phyloP scores from a whole-genome alignment of 1,140 invertebrate genomes.

The Nasonia giraulti region DNA sequence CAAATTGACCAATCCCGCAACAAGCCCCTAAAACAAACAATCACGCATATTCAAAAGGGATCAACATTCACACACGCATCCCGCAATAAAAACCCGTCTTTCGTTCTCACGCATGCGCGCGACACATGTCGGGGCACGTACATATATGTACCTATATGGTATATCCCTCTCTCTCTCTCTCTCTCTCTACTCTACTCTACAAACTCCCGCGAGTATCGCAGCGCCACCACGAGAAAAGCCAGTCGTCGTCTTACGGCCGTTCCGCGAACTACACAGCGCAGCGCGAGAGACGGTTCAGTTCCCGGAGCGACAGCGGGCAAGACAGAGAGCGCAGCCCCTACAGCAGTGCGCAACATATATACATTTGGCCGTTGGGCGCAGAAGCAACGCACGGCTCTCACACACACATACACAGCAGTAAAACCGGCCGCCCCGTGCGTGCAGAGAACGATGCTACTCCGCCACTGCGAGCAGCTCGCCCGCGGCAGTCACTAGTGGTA shows the following conservation, averaged over 20 bases:
- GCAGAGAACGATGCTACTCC: background rate
- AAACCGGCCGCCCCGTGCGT: background rate
- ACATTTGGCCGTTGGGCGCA: background rate
- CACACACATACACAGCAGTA: background rate
- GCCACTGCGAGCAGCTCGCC: background rate
- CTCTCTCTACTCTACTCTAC: no score
- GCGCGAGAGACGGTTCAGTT: background rate
- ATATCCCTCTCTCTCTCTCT: no score
- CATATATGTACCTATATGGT: no score
- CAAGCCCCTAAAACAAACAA: no score
- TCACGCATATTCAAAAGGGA: background rate
- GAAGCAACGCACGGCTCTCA: background rate
- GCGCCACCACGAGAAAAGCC: background rate
- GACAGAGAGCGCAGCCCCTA: background rate
- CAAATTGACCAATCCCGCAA: no score
- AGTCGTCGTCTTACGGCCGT: background rate
- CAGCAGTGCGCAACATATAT: background rate
- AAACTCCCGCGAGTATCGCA: background rate
- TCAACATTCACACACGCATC: background rate
- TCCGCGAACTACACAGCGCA: background rate
- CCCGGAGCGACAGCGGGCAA: background rate
- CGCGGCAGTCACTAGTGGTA: background rate
- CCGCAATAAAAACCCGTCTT: background rate
- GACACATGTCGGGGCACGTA: background rate
- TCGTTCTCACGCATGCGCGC: background rate